A percentile compares a stretch with the other conserved stretches of the same genome.
Conservation (phyloP, 53 echinoderm and acorn worm genomes). For the Crossaster papposus region DNA sequence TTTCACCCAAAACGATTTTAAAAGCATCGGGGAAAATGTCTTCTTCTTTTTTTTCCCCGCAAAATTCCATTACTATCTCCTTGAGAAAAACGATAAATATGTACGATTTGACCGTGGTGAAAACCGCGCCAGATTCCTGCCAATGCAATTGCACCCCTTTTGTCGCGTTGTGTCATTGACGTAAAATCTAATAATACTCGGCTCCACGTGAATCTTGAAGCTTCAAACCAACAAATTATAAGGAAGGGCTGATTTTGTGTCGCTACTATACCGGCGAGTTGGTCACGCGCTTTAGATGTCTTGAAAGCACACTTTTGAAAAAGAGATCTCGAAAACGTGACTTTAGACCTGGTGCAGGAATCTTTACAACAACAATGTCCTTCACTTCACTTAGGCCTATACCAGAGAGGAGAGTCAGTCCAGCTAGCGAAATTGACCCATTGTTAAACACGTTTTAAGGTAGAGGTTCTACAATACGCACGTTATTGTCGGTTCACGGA, state of each 20-base stretch:
- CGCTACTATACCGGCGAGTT: background rate
- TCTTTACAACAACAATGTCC: background rate
- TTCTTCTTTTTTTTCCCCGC: background rate
- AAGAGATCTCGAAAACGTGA: constrained; percentile 30
- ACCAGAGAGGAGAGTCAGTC: background rate
- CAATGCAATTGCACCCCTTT: constrained; percentile 30
- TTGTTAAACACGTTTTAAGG: constrained; percentile 56
- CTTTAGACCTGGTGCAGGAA: constrained; percentile 10
- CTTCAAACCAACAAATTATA: background rate
- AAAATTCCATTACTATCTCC: background rate
- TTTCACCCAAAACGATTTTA: background rate
- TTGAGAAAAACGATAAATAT: background rate
- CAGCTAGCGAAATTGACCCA: constrained; percentile 11
- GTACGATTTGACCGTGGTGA: constrained; percentile 9
- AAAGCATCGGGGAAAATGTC: background rate
- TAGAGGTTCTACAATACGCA: background rate
- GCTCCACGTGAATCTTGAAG: background rate
- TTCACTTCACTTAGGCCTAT: background rate
- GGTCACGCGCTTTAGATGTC: constrained; percentile 19
- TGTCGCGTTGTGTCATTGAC: constrained; percentile 17
- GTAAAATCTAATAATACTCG: constrained; percentile 55
- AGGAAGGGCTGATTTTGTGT: background rate
- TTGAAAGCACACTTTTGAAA: background rate
- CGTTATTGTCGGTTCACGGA: background rate
- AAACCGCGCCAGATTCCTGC: constrained; percentile 7